Conservation (phyloP, 2,797 vertebrate genomes). For the Silurus aristotelis region DNA sequence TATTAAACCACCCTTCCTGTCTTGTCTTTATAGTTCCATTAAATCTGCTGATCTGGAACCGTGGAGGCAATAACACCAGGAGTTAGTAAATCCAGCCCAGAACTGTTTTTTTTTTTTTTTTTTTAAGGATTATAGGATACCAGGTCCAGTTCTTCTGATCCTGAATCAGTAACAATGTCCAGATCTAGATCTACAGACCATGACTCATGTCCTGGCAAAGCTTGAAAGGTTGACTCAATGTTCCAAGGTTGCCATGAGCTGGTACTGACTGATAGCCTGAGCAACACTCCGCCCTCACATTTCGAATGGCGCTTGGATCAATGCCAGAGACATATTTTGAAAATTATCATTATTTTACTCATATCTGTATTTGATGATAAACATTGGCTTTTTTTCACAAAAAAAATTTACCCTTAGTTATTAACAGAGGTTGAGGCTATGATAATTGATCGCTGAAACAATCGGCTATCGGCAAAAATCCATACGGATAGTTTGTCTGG, state of each 20-base stretch:
- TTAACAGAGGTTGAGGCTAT: no score
- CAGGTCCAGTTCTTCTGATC: constrained; percentile 34
- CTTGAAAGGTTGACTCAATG: constrained; percentile 45
- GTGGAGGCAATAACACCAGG: neutral
- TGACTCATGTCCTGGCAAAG: constrained; percentile 42
- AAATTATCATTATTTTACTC: no score
- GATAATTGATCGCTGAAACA: no score
- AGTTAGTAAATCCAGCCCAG: constrained; percentile 30
- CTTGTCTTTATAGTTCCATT: constrained; percentile 29
- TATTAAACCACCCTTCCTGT: constrained; percentile 20
- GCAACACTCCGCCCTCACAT: no score
- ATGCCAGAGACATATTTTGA: no score
- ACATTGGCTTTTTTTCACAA: no score
- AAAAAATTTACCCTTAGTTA: no score
- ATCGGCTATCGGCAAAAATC: no score
- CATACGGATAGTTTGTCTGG: no score
- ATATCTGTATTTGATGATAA: no score
- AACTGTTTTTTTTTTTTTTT: constrained; percentile 10
- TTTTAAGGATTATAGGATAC: constrained; percentile 14
- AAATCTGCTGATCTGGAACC: constrained; percentile 26
- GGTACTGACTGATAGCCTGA: neutral
- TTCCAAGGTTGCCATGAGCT: constrained; percentile 34
- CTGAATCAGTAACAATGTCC: constrained; percentile 30
- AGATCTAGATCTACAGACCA: constrained; percentile 42
- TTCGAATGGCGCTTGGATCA: no score